phyloP scores from a whole-genome alignment of 2,797 vertebrate genomes.

The Danio tinwini region DNA sequence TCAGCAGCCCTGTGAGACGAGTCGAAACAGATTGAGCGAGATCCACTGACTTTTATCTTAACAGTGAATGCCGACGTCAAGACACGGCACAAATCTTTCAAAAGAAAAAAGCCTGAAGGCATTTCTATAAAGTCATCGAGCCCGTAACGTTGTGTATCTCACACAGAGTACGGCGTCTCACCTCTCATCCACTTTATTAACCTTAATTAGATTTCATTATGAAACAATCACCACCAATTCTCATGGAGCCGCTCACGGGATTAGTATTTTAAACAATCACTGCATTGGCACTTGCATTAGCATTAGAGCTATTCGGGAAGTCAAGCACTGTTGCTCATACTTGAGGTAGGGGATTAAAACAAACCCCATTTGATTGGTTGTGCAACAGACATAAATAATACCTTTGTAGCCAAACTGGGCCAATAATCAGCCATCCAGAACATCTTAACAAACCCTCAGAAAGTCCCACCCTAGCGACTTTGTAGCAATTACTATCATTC shows the following conservation, averaged over 20 bases:
- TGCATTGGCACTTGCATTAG: constrained; percentile 5
- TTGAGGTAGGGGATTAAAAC: neutral
- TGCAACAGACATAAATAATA: neutral
- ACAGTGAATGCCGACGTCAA: constrained; percentile 5
- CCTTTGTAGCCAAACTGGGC: neutral
- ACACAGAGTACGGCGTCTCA: neutral
- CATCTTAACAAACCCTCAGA: neutral
- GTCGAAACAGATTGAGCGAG: constrained; percentile 35
- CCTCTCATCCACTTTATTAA: constrained; percentile 26
- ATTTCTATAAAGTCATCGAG: constrained; percentile 6
- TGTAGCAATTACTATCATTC: neutral
- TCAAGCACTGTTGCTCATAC: neutral
- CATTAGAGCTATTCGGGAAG: neutral
- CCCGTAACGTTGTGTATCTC: neutral
- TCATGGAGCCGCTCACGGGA: constrained; percentile 18
- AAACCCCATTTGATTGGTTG: neutral
- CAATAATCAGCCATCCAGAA: constrained; percentile 15
- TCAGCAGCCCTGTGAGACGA: constrained; percentile 44
- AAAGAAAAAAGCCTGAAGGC: constrained; percentile 10
- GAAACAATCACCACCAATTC: constrained; percentile 28
- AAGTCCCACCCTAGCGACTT: neutral
- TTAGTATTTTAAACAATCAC: constrained; percentile 15
- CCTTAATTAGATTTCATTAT: constrained; percentile 27
- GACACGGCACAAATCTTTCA: constrained; percentile 24
- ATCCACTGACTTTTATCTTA: constrained; percentile 25